A percentile compares a stretch with the other conserved stretches of the same genome.
phyloP scores from a whole-genome alignment of 2,797 vertebrate species.

The Hafferia zeledoni region DNA sequence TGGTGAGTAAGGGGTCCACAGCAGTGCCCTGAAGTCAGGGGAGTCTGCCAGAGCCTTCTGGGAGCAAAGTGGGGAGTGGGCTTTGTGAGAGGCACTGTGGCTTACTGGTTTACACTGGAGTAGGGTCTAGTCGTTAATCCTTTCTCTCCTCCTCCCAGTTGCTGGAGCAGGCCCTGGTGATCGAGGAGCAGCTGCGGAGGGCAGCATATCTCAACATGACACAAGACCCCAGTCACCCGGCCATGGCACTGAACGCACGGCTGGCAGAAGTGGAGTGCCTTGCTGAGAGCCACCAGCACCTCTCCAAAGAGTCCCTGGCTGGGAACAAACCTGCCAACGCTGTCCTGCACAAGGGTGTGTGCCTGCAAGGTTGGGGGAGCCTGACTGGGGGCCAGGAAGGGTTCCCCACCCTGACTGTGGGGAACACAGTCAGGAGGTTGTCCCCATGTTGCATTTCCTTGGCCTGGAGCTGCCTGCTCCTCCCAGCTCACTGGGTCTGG shows the following conservation, averaged over 20 bases:
- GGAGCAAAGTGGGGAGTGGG: rapidly evolving
- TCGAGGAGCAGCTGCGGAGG: constrained; percentile 94
- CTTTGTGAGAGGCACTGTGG: rapidly evolving
- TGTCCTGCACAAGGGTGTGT: constrained; percentile 94
- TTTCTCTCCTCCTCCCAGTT: constrained; percentile 74
- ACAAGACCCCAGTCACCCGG: constrained; percentile 93
- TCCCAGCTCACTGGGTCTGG: background rate
- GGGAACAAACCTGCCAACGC: constrained; percentile 98
- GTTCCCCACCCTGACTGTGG: background rate
- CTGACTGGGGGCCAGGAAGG: background rate
- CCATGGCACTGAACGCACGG: constrained; percentile 96
- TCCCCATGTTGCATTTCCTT: rapidly evolving
- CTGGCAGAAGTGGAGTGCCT: constrained; percentile 97
- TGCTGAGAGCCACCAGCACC: constrained; percentile 97
- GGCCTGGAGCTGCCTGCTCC: background rate
- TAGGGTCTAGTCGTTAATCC: rapidly evolving
- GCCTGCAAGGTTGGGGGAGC: background rate
- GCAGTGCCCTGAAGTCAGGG: rapidly evolving
- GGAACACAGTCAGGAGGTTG: background rate
- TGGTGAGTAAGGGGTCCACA: background rate
- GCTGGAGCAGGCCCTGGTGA: constrained; percentile 97
- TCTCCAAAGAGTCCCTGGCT: constrained; percentile 96
- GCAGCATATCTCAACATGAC: constrained; percentile 98
- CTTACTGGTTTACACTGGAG: background rate
- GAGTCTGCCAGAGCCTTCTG: background rate